Evolutionary conservation across 1,140 invertebrate genomes (phyloP).

Genomic region (Anastrepha obliqua): DNA sequence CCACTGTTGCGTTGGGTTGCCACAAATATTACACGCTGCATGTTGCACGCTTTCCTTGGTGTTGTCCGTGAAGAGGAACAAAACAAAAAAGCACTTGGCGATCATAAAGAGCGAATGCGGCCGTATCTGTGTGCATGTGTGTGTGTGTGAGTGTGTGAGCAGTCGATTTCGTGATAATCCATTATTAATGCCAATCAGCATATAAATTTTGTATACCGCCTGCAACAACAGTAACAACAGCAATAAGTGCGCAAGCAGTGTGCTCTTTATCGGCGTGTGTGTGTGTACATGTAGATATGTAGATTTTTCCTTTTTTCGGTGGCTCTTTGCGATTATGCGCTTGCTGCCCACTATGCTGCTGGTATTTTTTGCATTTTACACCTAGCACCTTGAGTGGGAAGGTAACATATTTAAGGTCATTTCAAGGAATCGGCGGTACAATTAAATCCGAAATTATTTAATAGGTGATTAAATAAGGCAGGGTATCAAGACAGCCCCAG

Average conservation of each 20-base stretch:
- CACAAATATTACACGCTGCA: slow-evolving; percentile 51
- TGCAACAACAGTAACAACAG: slow-evolving; percentile 22
- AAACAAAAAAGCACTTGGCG: neutral
- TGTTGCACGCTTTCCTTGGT: slow-evolving; percentile 50
- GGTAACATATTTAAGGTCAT: neutral
- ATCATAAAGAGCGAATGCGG: neutral
- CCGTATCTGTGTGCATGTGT: neutral
- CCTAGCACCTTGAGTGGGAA: slow-evolving; percentile 5
- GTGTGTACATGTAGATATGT: neutral
- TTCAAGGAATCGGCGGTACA: too few relatives aligned
- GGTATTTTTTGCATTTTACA: neutral
- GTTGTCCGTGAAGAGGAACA: neutral
- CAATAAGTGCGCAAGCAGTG: neutral
- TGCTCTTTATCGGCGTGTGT: neutral
- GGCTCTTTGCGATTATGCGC: slow-evolving; percentile 45
- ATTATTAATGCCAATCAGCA: slow-evolving; percentile 75
- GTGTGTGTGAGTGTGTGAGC: neutral
- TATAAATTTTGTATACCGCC: slow-evolving; percentile 57
- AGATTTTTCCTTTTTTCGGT: slow-evolving; percentile 59
- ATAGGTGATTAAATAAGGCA: too few relatives aligned
- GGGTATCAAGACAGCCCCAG: too few relatives aligned
- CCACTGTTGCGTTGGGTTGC: slow-evolving; percentile 50
- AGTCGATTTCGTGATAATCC: slow-evolving; percentile 72
- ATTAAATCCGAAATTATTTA: too few relatives aligned
- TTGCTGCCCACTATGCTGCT: slow-evolving; percentile 27